Conservation (phyloP, 2,113 vertebrate species). For the Scytalopus superciliaris region DNA sequence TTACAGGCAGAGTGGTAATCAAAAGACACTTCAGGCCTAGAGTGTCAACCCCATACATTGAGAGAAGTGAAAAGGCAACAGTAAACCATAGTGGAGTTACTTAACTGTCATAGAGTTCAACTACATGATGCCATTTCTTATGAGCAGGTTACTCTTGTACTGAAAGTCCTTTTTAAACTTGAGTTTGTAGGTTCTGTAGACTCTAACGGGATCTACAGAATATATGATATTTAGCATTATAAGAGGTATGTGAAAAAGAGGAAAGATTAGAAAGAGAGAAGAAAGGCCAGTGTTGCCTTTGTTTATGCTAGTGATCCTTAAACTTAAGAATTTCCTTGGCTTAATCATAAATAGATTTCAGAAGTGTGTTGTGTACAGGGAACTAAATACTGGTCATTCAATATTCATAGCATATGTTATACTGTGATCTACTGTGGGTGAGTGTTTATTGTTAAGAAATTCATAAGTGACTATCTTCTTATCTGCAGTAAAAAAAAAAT, state of each 20-base stretch:
- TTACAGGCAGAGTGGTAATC: neutral
- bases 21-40: neutral
- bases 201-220: neutral
- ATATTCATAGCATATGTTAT: neutral
- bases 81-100: neutral
- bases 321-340: neutral
- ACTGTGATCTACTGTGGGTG: neutral
- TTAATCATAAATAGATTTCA: neutral
- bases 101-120: neutral
- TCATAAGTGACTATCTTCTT: neutral
- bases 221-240: neutral
- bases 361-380: neutral
- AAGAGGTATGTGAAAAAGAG: neutral
- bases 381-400: neutral
- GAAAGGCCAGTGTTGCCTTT: neutral
- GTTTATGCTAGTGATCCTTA: neutral
- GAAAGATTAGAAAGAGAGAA: neutral
- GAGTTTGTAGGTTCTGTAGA: neutral
- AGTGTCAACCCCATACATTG: rapidly evolving
- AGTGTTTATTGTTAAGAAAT: neutral
- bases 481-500: neutral
- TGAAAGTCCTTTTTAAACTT: neutral
- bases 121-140: neutral
- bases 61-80: neutral
- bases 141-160: neutral